Conservation (phyloP, 1,140 invertebrate species). For the Tetramorium alpestre region DNA sequence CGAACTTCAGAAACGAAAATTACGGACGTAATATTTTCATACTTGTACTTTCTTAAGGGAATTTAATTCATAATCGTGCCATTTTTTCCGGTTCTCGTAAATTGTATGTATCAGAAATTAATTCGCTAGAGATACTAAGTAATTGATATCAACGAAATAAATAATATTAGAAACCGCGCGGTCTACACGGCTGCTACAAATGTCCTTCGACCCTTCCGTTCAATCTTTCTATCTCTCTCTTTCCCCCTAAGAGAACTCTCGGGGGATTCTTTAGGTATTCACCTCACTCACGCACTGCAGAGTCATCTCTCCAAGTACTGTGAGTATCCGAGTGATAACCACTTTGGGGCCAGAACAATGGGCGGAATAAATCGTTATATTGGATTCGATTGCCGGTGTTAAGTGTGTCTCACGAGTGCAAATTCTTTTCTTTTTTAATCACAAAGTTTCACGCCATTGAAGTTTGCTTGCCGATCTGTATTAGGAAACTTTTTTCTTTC, state of each 20-base stretch:
- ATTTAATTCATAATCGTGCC: neutral
- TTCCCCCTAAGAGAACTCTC: conserved; percentile 25
- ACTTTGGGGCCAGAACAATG: neutral
- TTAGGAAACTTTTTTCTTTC: neutral
- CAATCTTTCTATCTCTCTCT: neutral
- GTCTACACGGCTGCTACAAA: neutral
- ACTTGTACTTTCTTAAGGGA: neutral
- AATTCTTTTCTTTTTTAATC: neutral
- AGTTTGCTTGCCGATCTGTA: neutral
- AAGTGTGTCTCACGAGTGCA: neutral
- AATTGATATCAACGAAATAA: conserved; percentile 4
- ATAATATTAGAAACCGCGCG: conserved; percentile 5
- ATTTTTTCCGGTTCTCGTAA: neutral
- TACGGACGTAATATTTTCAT: neutral
- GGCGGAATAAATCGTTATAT: conserved; percentile 30
- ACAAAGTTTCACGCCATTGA: neutral
- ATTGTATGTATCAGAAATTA: neutral
- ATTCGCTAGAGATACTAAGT: neutral
- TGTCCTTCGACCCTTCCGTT: neutral
- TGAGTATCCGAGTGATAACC: conserved; percentile 30
- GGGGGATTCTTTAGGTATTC: conserved; percentile 34
- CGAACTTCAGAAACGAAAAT: neutral
- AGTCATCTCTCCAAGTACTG: conserved; percentile 40
- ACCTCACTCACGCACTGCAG: conserved; percentile 55
- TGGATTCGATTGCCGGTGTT: conserved; percentile 15